phyloP scores from a whole-genome alignment of 2,888 invertebrate species.

The Eumerus sabulonum region DNA sequence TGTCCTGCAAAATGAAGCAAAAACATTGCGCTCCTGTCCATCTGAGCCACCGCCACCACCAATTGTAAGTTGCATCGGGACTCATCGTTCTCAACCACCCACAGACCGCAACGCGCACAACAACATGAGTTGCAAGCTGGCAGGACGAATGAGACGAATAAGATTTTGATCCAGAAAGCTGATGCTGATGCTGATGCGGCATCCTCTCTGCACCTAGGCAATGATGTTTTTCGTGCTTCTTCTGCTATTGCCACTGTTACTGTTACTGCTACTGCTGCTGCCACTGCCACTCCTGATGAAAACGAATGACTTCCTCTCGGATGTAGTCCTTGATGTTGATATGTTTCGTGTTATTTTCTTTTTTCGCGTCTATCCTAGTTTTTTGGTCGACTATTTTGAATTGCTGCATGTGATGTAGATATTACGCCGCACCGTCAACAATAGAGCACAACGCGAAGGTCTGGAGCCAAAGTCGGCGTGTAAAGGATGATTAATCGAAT shows the following conservation, averaged over 20 bases:
- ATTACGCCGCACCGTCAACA: slow-evolving; percentile 60
- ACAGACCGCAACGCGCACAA: slow-evolving; percentile 29
- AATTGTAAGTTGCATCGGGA: slow-evolving; percentile 56
- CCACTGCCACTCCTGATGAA: slow-evolving; percentile 46
- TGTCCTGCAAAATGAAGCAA: slow-evolving; percentile 68
- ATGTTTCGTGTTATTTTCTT: slow-evolving; percentile 26
- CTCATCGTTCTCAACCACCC: slow-evolving; percentile 52
- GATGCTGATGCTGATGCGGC: slow-evolving; percentile 52
- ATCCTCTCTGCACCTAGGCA: slow-evolving; percentile 66
- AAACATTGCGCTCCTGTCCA: slow-evolving; percentile 58
- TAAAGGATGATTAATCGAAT: slow-evolving; percentile 68
- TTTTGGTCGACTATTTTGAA: too few relatives aligned
- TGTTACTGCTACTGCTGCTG: background rate
- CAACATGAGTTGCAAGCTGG: slow-evolving; percentile 49
- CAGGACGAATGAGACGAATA: slow-evolving; percentile 41
- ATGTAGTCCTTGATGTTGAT: slow-evolving; percentile 61
- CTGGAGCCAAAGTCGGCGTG: slow-evolving; percentile 33
- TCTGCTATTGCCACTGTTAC: too few relatives aligned
- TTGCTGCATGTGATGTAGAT: slow-evolving; percentile 56
- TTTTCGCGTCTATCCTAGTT: background rate
- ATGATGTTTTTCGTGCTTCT: slow-evolving; percentile 18
- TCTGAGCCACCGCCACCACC: slow-evolving; percentile 54
- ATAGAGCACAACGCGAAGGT: background rate
- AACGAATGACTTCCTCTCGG: slow-evolving; percentile 67
- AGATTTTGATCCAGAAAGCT: background rate